These are phyloP conservation scores for Barypeithes pellucidus DNA, from an alignment of 2,888 invertebrate genomes.

Conservation along the genomic window DNA sequence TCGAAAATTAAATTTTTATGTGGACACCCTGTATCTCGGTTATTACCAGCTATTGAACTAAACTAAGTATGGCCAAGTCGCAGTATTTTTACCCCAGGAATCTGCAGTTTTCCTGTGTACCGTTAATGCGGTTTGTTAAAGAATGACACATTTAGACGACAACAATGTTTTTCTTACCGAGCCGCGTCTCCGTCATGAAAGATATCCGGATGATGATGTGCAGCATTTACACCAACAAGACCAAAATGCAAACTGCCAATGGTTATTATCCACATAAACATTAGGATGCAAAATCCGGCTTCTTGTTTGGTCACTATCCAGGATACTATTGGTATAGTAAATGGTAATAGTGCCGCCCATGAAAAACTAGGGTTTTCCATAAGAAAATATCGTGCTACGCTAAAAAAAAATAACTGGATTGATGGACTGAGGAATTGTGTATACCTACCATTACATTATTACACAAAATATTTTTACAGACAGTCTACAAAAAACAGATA, in stretches of 20 bases:
- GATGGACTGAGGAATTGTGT: too few relatives aligned
- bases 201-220: conserved; percentile 86
- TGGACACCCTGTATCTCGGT: too few relatives aligned
- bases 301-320: conserved; percentile 55
- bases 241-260: conserved; percentile 77
- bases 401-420: conserved; percentile 36
- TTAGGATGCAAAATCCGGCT: conserved; percentile 66
- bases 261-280: conserved; percentile 78
- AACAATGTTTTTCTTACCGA: conserved; percentile 69
- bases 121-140: too few relatives aligned
- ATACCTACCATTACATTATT: too few relatives aligned
- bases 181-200: conserved; percentile 85
- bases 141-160: too few relatives aligned
- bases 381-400: conserved; percentile 32
- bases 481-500: too few relatives aligned
- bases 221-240: conserved; percentile 80
- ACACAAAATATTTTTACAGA: too few relatives aligned
- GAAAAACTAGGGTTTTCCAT: conserved; percentile 1
- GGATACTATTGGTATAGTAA: conserved; percentile 55
- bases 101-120: too few relatives aligned
- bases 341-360: conserved; percentile 56
- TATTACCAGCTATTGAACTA: too few relatives aligned
- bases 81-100: too few relatives aligned
- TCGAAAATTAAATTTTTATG: too few relatives aligned
- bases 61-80: too few relatives aligned